Percentiles rank a stretch among this genome's conserved stretches.
phyloP scores from a whole-genome alignment of 2,113 vertebrate genomes.

The Sander vitreus region DNA sequence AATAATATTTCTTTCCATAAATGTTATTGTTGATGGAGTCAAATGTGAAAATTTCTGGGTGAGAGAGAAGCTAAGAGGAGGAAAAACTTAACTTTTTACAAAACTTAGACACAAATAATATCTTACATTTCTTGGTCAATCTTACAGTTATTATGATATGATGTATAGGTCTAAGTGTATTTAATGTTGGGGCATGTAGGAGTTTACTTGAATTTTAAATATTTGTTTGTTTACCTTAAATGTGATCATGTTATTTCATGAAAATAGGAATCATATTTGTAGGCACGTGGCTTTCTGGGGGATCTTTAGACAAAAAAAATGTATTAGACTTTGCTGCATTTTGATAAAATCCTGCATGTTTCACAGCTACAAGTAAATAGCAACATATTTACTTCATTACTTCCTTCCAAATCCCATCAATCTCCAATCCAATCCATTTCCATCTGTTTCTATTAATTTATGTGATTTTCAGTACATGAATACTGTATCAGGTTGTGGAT shows the following conservation, averaged over 20 bases:
- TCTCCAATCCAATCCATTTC: not conserved
- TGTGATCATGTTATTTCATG: conserved; percentile 40
- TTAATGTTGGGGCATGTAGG: conserved; percentile 48
- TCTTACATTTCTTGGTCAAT: conserved; percentile 25
- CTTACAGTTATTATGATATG: conserved; percentile 26
- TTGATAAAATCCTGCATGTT: conserved; percentile 64
- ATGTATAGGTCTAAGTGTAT: conserved; percentile 41
- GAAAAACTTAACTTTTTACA: conserved; percentile 26
- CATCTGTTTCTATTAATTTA: conserved; percentile 14
- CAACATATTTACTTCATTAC: conserved; percentile 2
- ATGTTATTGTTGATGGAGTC: conserved; percentile 15
- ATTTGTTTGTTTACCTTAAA: conserved; percentile 49
- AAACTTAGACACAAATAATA: not conserved
- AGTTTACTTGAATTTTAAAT: conserved; percentile 67
- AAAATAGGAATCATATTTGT: conserved; percentile 15
- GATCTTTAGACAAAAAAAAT: conserved; percentile 11
- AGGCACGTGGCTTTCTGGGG: not conserved
- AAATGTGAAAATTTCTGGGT: conserved; percentile 23
- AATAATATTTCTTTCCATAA: not conserved
- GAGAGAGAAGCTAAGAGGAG: not conserved
- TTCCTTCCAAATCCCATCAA: not conserved
- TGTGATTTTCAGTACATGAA: conserved; percentile 1
- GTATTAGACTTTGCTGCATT: conserved; percentile 31
- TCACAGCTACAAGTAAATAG: not conserved
- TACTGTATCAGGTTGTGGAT: conserved; percentile 16